A percentile compares a stretch with the other conserved stretches of the same genome.
Conservation (phyloP, 2,113 vertebrate species). For the Falco punctatus region DNA sequence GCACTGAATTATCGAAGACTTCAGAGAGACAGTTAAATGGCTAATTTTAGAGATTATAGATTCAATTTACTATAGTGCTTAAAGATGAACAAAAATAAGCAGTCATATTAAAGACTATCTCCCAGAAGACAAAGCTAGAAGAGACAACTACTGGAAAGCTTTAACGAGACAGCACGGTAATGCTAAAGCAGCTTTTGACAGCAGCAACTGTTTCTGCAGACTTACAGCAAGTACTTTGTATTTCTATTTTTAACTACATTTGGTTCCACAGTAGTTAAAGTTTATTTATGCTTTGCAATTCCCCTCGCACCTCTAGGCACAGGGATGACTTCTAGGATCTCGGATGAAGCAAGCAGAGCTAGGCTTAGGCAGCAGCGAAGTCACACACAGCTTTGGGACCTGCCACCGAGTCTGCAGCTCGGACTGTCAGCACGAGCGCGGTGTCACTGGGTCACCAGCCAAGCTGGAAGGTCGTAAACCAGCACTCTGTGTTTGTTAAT, state of each 20-base stretch:
- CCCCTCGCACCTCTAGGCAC: background rate
- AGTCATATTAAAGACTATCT: background rate
- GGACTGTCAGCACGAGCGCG: fast-evolving
- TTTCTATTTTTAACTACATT: background rate
- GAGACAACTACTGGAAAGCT: background rate
- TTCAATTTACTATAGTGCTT: background rate
- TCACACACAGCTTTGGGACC: background rate
- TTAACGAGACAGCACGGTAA: background rate
- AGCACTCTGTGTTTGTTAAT: background rate
- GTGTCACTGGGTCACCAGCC: background rate
- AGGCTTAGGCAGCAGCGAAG: background rate
- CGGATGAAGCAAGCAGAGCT: background rate
- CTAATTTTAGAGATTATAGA: background rate
- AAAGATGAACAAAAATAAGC: background rate
- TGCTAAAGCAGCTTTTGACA: background rate
- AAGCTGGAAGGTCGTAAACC: background rate
- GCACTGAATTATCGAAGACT: background rate
- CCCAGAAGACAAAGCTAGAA: background rate
- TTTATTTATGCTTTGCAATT: background rate
- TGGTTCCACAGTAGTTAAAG: background rate
- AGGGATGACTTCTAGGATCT: background rate
- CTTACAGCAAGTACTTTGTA: background rate
- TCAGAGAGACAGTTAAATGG: background rate
- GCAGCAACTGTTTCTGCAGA: background rate
- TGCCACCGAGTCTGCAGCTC: background rate